Evolutionary conservation across 2,797 vertebrate genomes (phyloP), one percentile per base, ranked within the genome.

Genomic region (Otus scops): DNA sequence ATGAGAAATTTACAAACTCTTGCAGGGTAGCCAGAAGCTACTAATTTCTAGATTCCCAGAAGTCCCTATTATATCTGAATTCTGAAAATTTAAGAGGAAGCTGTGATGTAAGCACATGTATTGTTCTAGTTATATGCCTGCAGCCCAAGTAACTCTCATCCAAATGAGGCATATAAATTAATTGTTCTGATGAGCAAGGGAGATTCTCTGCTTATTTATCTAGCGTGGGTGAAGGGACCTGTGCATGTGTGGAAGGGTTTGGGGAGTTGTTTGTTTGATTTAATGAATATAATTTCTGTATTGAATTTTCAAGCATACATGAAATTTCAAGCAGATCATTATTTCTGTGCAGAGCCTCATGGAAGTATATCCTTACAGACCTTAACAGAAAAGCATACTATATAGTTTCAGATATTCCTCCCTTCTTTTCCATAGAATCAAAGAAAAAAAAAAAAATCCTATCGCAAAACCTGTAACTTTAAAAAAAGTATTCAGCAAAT

Each of bases 1-100:
- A 83, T 39, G 41, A 91, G 30, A 26, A 85, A 92, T 88, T 85
- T 82, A 28, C 24, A 89, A 10, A 78, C 26, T 60, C 43, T 81
- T 84, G 54, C 45, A 85, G 21, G 8, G 38, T 36, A 95, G 48
- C 56, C 78, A 89, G 80, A 88, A 85, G 39, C 45, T 82, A 63
- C 74, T 51, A 60, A 47, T 80, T 78, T 92, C 60, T 65, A 60
- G 61, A 81, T 69, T 93, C 95, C 93, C 95, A 91, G 32, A 92
- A 93, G 95, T 89, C 84, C 75, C 64, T 88, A 94, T 96, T 95
- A 92, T 88, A 80, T 75, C 75, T 32, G 75, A 91, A 93, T 77
- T 83, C 64, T 88, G 77, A 87, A 94, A 85, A 27, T 57, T 51
- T 68, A 60, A 83, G 78, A 80, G 27, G 53, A 47, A 89, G 15